These are phyloP conservation scores for Drosophila mayri DNA, from an alignment of 1,140 invertebrate species.

Conservation along the genomic window DNA sequence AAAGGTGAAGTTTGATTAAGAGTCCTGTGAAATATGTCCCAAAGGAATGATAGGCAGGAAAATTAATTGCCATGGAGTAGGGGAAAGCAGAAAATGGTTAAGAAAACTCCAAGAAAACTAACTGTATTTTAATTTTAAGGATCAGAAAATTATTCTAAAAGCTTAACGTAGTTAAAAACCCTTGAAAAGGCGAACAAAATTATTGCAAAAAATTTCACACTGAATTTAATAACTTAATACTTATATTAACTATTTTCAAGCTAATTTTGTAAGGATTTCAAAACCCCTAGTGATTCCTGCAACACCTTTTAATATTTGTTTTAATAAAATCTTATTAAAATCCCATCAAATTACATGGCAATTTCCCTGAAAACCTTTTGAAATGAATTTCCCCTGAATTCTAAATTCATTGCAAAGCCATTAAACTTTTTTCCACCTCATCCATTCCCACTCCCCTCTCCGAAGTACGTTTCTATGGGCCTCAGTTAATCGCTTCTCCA, in stretches of 20 bases:
- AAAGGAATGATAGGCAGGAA: slow-evolving; percentile 18
- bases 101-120: neutral
- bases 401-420: slow-evolving; percentile 9
- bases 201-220: neutral
- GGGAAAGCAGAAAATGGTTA: neutral
- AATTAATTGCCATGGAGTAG: slow-evolving; percentile 22
- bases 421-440: slow-evolving; percentile 19
- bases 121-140: too few species aligned
- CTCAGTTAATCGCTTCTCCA: slow-evolving; percentile 33
- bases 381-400: slow-evolving; percentile 17
- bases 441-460: neutral
- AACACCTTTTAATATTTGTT: neutral
- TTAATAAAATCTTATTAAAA: neutral
- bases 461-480: slow-evolving; percentile 18
- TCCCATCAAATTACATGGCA: neutral
- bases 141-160: too few species aligned
- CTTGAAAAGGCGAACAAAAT: too few species aligned
- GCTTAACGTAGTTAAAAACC: too few species aligned
- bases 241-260: neutral
- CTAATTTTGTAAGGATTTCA: too few species aligned
- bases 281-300: neutral
- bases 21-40: slow-evolving; percentile 22
- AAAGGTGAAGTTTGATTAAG: slow-evolving; percentile 28
- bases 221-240: neutral
- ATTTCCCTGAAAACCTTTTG: neutral